Evolutionary conservation across 1,140 invertebrate genomes (phyloP), one percentile per base, ranked within the genome.

Genomic region (Ruditapes philippinarum): DNA sequence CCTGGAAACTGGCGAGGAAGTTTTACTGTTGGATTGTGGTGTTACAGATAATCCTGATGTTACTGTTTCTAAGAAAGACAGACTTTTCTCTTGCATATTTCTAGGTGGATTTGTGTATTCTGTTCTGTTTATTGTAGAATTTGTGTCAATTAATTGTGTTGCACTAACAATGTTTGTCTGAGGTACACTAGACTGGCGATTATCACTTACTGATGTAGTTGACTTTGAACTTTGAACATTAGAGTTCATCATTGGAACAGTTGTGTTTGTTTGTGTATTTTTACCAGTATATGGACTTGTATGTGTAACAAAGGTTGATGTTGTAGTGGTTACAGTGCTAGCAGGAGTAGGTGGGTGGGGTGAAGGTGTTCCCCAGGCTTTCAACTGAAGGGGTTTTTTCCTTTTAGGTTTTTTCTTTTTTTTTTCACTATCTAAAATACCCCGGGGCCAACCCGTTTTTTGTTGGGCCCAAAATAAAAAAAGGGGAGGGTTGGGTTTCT

Each of bases 341-440:
- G 54, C 45, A 11, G 33, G 78, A 36, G 62, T 19, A 73, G 79
- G 87, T 28, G 79, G 79, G 25, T 82, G 79, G 49, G 87, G 87
- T 2, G 87, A 89, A 12, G 87, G 87, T 0, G 87, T 89, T 17
- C 62, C 79, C 87, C 87, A 89, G 7, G 87, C 87, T 49, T 83
- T 82, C 78, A 76, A n/a, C 57, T 89, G 74, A 36, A 28, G n/a
- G n/a, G n/a, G n/a, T n/a, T n/a, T n/a, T n/a, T n/a, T n/a, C n/a
- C n/a, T 76, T 70, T 88, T 89, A 17, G 87, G 87, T 60, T 86
- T 86, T 51, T 78, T 73, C n/a, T 86, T 86, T 7, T 33, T 54
- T 31, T 89, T 79, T 42, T 89, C 79, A 38, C 40, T 45, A n/a
- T n/a, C n/a, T n/a, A n/a, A n/a, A n/a, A n/a, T n/a, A n/a, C n/a